phyloP scores from a whole-genome alignment of 1,140 invertebrate species.

The Anastrepha ludens region DNA sequence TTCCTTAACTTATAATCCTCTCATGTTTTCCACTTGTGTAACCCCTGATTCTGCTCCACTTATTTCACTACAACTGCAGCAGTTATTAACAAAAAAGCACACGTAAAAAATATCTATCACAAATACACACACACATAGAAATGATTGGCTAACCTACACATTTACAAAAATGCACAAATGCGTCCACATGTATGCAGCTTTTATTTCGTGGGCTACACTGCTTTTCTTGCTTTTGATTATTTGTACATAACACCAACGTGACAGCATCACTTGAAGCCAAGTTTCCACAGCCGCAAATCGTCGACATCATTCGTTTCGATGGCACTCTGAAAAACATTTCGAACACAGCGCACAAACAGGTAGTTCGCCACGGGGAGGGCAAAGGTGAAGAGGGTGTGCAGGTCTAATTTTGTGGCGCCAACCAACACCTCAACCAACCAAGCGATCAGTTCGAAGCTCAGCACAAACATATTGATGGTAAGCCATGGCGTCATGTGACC shows the following conservation, averaged over 20 bases:
- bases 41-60: not conserved
- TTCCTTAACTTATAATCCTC: no score
- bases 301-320: conserved; percentile 54
- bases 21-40: not conserved
- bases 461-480: conserved; percentile 53
- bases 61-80: conserved; percentile 12
- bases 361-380: conserved; percentile 50
- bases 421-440: conserved; percentile 53
- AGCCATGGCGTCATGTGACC: conserved; percentile 57
- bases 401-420: conserved; percentile 46
- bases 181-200: not conserved
- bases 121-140: not conserved
- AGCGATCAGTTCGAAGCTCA: conserved; percentile 51
- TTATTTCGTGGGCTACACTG: not conserved
- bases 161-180: not conserved
- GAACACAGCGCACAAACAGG: conserved; percentile 55
- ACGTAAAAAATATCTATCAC: not conserved
- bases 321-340: conserved; percentile 54
- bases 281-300: conserved; percentile 53
- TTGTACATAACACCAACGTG: not conserved
- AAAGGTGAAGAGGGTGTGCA: conserved; percentile 47
- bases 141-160: not conserved
- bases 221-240: not conserved
- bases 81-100: conserved; percentile 7
- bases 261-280: conserved; percentile 10